Percentiles rank a stretch among this genome's conserved stretches.
Evolutionary conservation across 2,113 vertebrate species (phyloP).

Genomic region (Miniopterus natalensis): DNA sequence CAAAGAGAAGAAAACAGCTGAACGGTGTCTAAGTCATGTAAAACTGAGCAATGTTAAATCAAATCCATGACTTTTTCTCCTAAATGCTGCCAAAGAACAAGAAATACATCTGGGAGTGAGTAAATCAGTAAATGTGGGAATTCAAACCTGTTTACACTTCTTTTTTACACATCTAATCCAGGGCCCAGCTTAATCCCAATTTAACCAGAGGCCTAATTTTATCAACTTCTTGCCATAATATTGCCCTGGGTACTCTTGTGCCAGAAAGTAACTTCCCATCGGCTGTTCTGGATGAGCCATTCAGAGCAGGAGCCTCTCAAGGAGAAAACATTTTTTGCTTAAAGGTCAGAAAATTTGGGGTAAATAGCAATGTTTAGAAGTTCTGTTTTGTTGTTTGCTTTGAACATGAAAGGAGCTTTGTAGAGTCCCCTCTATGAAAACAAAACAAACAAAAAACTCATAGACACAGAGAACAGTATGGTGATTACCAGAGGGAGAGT

Average conservation of each 20-base stretch:
- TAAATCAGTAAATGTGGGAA: constrained; percentile 17
- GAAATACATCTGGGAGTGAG: constrained; percentile 3
- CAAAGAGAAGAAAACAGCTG: constrained; percentile 1
- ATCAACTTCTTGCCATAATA: not conserved
- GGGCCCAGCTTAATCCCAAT: not conserved
- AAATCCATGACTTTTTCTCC: constrained; percentile 5
- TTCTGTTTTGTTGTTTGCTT: constrained; percentile 51
- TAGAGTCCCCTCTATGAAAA: not conserved
- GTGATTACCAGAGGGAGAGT: not conserved
- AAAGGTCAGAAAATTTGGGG: not conserved
- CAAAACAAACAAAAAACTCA: not conserved
- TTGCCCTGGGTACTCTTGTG: not conserved
- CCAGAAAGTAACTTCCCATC: not conserved
- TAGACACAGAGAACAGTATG: not conserved
- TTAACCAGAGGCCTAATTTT: constrained; percentile 40
- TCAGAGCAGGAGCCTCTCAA: not conserved
- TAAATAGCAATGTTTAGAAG: constrained; percentile 37
- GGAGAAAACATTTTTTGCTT: not conserved
- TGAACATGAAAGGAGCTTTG: constrained; percentile 8
- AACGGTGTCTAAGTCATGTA: not conserved
- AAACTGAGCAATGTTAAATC: constrained; percentile 44
- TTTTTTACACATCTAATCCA: constrained; percentile 33
- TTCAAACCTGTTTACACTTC: not conserved
- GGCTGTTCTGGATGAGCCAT: not conserved
- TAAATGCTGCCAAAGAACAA: not conserved